Evolutionary conservation across 2,888 invertebrate species (phyloP), one percentile per base, ranked within the genome.

Genomic region (Dasypolia templi): DNA sequence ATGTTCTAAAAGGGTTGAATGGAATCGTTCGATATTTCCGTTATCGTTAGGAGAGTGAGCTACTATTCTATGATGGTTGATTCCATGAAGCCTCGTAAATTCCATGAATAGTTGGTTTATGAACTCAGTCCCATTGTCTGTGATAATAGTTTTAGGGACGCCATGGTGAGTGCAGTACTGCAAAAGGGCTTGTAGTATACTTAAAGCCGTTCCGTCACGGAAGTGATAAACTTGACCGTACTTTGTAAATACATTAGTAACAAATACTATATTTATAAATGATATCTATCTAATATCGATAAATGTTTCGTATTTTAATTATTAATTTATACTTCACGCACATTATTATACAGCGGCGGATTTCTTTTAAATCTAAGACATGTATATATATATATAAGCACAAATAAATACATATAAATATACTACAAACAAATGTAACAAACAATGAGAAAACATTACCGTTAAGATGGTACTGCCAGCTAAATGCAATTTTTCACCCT

Each of bases 71-170:
- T 42, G 61, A 19, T 61, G 61, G 17, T 61, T n/a, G 7, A 42
- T 26, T 1, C 2, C 17, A n/a, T 59, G 39, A 17, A 59, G n/a
- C 6, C 59, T 14, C 3, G 39, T 39, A 17, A 59, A 59, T 39
- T 61, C 61, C n/a, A 39, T 42, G 39, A 61, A 61, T 26, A 61
- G 7, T 26, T 59, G 59, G 17, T 59, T 59, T 1, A n/a, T 59
- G 2, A 39, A 59, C 9, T 59, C 39, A 9, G 61, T 61, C 0
- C 61, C 61, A 11, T 61, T 61, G 19, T 44, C 62, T 0, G 44
- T 62, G 11, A 62, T 29, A 22, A 62, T 44, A 1, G 62, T 62
- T 19, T 29, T 11, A 6, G 61, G 42, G 2, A 62, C 42, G 1
- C 26, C 42, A 19, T 62, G 61, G 19, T 62, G 61, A 0, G 61